phyloP scores from a whole-genome alignment of 1,140 invertebrate genomes.

The Branchinecta lindahli region DNA sequence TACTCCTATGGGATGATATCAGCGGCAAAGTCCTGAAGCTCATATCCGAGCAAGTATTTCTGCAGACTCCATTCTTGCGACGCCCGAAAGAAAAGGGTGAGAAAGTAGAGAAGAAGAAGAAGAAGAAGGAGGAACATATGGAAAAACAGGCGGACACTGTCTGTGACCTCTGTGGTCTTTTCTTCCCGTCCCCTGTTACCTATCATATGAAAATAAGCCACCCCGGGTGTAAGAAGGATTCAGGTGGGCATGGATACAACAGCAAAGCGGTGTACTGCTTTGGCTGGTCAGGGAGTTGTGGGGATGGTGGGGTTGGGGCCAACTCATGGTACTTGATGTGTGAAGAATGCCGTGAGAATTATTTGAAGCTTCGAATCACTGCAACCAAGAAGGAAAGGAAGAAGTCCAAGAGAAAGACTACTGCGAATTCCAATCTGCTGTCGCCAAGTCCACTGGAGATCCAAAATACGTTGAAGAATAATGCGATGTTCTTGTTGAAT shows the following conservation, averaged over 20 bases:
- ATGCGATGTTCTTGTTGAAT: constrained; percentile 84
- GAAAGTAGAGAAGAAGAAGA: constrained; percentile 42
- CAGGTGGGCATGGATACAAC: constrained; percentile 76
- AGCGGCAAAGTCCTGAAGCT: neutral
- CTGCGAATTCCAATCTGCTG: constrained; percentile 25
- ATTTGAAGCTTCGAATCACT: constrained; percentile 42
- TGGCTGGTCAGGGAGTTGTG: constrained; percentile 75
- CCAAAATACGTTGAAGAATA: constrained; percentile 72
- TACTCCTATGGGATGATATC: constrained; percentile 25
- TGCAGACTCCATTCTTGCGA: neutral
- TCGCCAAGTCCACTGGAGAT: constrained; percentile 38
- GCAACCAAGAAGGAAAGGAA: constrained; percentile 18
- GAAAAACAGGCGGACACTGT: constrained; percentile 39
- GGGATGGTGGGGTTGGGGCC: constrained; percentile 63
- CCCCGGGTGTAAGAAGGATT: constrained; percentile 71
- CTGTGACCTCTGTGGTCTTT: constrained; percentile 74
- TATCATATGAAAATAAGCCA: constrained; percentile 80
- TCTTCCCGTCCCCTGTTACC: constrained; percentile 62
- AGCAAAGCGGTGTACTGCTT: constrained; percentile 64
- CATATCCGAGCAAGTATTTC: constrained; percentile 18
- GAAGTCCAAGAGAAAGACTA: constrained; percentile 4
- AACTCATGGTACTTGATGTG: constrained; percentile 84
- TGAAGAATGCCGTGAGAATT: constrained; percentile 69
- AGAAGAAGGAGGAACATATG: constrained; percentile 26
- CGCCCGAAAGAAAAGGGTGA: constrained; percentile 21